These are phyloP conservation scores for Cylindroiulus punctatus DNA, from an alignment of 2,888 invertebrate species.

Conservation along the genomic window DNA sequence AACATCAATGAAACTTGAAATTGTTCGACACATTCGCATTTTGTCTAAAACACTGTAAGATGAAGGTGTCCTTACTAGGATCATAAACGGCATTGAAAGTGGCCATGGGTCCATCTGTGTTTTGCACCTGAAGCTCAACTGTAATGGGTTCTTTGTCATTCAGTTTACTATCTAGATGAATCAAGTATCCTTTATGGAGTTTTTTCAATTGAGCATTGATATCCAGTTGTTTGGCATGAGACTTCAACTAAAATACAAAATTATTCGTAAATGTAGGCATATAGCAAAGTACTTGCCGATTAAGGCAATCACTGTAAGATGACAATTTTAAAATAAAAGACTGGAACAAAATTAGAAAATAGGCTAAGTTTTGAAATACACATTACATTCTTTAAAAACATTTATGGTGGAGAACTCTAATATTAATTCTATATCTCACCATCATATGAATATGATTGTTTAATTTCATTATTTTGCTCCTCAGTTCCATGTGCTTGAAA, in stretches of 20 bases:
- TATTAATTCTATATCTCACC: slow-evolving; percentile 20
- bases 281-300: no score
- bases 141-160: slow-evolving; percentile 50
- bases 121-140: slow-evolving; percentile 46
- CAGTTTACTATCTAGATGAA: slow-evolving; percentile 46
- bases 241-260: slow-evolving; percentile 47
- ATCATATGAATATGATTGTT: slow-evolving; percentile 56
- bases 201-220: slow-evolving; percentile 50
- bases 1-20: slow-evolving; percentile 10
- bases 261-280: not conserved
- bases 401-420: no score
- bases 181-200: slow-evolving; percentile 40
- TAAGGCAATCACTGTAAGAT: no score
- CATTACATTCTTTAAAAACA: no score
- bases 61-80: slow-evolving; percentile 27
- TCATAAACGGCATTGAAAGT: slow-evolving; percentile 48
- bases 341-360: not conserved
- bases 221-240: slow-evolving; percentile 30
- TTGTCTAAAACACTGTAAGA: not conserved
- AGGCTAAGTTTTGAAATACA: no score
- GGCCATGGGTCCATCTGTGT: slow-evolving; percentile 8
- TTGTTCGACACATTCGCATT: not conserved
- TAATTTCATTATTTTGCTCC: slow-evolving; percentile 55
- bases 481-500: slow-evolving; percentile 56
- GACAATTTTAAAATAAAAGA: not conserved